phyloP scores from a whole-genome alignment of 2,888 invertebrate species.

The Troides aeacus region DNA sequence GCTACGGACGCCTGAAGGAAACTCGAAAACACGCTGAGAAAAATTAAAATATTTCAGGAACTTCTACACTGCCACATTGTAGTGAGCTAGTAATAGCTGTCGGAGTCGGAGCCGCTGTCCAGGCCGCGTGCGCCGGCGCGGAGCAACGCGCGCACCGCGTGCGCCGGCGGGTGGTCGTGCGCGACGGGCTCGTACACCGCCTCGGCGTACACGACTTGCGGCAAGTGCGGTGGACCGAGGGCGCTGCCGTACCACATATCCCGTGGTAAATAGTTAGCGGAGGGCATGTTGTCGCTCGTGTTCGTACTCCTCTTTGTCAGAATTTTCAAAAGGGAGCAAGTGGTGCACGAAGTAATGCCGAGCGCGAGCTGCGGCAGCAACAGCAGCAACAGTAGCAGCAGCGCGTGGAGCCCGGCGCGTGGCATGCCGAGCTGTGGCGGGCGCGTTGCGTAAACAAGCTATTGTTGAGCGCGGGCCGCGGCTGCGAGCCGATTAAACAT shows the following conservation, averaged over 20 bases:
- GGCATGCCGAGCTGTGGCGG: too few species aligned
- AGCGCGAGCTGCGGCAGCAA: too few species aligned
- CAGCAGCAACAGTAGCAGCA: too few species aligned
- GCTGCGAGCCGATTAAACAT: too few species aligned
- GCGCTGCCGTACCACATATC: background rate
- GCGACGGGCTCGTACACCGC: constrained; percentile 57
- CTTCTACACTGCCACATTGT: too few species aligned
- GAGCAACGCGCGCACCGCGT: constrained; percentile 44
- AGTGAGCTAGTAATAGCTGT: background rate
- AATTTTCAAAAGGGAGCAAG: background rate
- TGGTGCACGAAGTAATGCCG: too few species aligned
- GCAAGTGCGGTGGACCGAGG: background rate
- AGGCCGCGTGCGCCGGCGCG: background rate
- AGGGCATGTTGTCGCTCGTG: background rate
- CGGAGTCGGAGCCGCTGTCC: background rate
- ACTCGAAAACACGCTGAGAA: too few species aligned
- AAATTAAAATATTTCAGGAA: too few species aligned
- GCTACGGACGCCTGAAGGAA: too few species aligned
- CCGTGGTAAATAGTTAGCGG: background rate
- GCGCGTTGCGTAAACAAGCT: too few species aligned
- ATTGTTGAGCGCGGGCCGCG: too few species aligned
- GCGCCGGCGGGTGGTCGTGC: constrained; percentile 60
- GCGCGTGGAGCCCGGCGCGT: too few species aligned
- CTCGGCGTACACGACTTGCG: constrained; percentile 15
- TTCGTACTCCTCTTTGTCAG: background rate